phyloP scores from a whole-genome alignment of 2,888 invertebrate genomes.

The Beris morrisii region DNA sequence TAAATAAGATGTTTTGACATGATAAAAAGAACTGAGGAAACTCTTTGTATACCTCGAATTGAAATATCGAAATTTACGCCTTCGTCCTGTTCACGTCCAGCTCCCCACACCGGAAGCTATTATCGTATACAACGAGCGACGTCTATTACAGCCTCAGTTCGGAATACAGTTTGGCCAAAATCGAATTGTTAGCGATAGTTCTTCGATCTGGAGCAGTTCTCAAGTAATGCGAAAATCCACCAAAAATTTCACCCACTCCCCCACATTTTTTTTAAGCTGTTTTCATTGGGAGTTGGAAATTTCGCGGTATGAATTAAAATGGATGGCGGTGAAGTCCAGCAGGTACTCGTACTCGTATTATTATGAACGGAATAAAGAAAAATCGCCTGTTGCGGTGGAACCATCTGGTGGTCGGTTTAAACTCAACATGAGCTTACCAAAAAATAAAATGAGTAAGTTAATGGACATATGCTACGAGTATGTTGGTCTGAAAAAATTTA shows the following conservation, averaged over 20 bases:
- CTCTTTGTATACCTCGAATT: conserved; percentile 23
- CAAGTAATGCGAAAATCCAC: too few relatives aligned
- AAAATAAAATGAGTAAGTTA: conserved; percentile 10
- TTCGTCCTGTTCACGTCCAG: conserved; percentile 4
- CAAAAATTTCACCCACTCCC: too few relatives aligned
- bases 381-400: conserved; percentile 27
- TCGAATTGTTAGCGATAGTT: too few relatives aligned
- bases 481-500: conserved; percentile 7
- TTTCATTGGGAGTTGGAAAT: too few relatives aligned
- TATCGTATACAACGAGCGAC: conserved; percentile 10
- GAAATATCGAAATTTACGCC: conserved; percentile 28
- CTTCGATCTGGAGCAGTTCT: too few relatives aligned
- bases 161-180: too few relatives aligned
- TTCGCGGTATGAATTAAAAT: too few relatives aligned
- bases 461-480: conserved; percentile 18
- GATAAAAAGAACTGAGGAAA: conserved; percentile 31
- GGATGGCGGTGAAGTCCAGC: too few relatives aligned
- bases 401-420: conserved; percentile 18
- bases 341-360: too few relatives aligned
- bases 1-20: conserved; percentile 37
- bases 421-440: background rate
- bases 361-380: conserved; percentile 13
- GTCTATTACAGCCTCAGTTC: conserved; percentile 1
- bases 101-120: conserved; percentile 22
- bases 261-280: too few relatives aligned